These are phyloP conservation scores for Steinernema khuongi DNA, from an alignment of 1,140 invertebrate species.

Conservation along the genomic window DNA sequence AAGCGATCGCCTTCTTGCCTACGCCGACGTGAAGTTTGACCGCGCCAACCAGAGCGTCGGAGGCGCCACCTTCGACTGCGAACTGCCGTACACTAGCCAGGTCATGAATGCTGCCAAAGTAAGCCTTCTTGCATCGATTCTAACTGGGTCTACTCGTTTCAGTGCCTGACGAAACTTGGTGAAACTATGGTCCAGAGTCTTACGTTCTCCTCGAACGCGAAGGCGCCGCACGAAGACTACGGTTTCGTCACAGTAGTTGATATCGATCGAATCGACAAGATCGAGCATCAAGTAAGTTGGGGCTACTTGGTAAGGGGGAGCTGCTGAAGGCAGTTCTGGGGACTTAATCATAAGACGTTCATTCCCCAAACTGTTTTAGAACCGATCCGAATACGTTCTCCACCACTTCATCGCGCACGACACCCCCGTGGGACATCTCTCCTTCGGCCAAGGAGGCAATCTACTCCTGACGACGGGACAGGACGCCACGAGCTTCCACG, in stretches of 20 bases:
- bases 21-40: slow-evolving; percentile 75
- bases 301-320: no score
- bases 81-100: slow-evolving; percentile 82
- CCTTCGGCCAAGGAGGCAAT: slow-evolving; percentile 85
- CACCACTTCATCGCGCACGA: slow-evolving; percentile 88
- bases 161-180: not conserved
- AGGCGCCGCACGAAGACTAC: slow-evolving; percentile 50
- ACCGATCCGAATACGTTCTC: slow-evolving; percentile 63
- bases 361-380: not conserved
- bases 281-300: slow-evolving; percentile 59
- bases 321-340: no score
- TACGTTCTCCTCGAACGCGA: not conserved
- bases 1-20: slow-evolving; percentile 71
- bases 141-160: not conserved
- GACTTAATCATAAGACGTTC: no score
- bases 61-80: slow-evolving; percentile 67
- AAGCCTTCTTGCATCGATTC: slow-evolving; percentile 10
- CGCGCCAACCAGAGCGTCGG: slow-evolving; percentile 77
- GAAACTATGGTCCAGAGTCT: not conserved
- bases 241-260: slow-evolving; percentile 83
- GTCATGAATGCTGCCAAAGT: slow-evolving; percentile 89
- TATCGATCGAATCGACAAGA: slow-evolving; percentile 66
- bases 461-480: slow-evolving; percentile 84
- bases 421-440: slow-evolving; percentile 79
- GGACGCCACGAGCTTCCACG: slow-evolving; percentile 88